These are phyloP conservation scores for Clytia hemisphaerica DNA, from an alignment of 30 jellyfish, hydroid and myxozoan species.

Conservation along the genomic window DNA sequence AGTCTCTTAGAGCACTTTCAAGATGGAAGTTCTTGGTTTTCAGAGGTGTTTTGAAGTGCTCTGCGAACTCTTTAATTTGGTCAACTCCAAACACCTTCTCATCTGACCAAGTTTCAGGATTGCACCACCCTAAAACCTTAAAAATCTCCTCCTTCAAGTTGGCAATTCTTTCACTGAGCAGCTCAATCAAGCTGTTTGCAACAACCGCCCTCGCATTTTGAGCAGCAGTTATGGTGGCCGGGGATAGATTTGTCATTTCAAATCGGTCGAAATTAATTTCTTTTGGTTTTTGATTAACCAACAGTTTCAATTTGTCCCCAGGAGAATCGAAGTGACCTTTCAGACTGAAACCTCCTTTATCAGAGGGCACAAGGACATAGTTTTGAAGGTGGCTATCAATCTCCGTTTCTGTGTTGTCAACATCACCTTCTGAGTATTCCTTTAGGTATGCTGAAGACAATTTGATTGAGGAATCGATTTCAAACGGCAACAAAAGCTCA, in stretches of 20 bases:
- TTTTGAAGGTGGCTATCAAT: no score
- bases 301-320: no score
- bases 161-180: constrained; percentile 25
- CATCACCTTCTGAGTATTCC: constrained; percentile 16
- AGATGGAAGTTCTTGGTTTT: constrained; percentile 12
- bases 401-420: no score
- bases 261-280: no score
- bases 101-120: constrained; percentile 23
- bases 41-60: constrained; percentile 24
- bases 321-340: no score
- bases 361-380: no score
- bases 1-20: constrained; percentile 11
- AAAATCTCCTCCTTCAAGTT: constrained; percentile 12
- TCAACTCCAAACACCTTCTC: constrained; percentile 2
- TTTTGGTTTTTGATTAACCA: no score
- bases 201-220: no score
- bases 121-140: neutral
- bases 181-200: neutral
- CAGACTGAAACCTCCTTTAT: no score
- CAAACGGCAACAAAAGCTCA: constrained; percentile 8
- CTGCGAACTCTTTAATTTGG: constrained; percentile 7
- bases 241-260: no score
- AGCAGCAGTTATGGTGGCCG: no score
- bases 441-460: constrained; percentile 32
- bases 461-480: constrained; percentile 11